phyloP scores from a whole-genome alignment of 2,888 invertebrate genomes.

The Ophion ellenae region DNA sequence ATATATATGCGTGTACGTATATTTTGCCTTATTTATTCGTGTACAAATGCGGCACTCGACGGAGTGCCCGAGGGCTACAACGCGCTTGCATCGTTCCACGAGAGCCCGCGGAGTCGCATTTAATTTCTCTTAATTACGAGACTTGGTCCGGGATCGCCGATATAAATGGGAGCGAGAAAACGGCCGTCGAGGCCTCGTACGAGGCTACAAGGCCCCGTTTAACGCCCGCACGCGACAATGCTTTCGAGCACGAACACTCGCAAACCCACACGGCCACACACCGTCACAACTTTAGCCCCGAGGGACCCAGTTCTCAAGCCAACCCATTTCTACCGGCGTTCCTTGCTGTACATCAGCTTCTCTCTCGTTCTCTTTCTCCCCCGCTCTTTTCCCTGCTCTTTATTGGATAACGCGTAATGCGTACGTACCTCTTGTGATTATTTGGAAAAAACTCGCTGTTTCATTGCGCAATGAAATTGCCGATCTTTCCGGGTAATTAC shows the following conservation, averaged over 20 bases:
- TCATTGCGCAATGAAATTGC: slow-evolving; percentile 8
- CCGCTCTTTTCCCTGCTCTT: not conserved
- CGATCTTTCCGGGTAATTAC: slow-evolving; percentile 20
- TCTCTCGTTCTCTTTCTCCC: slow-evolving; percentile 11
- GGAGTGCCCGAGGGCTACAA: slow-evolving; percentile 2
- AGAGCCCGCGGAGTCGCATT: slow-evolving; percentile 54
- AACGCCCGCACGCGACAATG: slow-evolving; percentile 64
- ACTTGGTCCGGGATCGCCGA: slow-evolving; percentile 56
- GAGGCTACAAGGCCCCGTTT: slow-evolving; percentile 53
- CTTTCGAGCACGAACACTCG: slow-evolving; percentile 7
- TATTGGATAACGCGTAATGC: not conserved
- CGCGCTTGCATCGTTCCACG: slow-evolving; percentile 17
- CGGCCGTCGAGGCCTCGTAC: slow-evolving; percentile 25
- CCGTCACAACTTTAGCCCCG: slow-evolving; percentile 32
- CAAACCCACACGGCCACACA: not conserved
- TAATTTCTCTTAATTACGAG: slow-evolving; percentile 64
- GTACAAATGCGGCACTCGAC: not conserved
- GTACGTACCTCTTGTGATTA: not conserved
- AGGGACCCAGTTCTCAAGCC: slow-evolving; percentile 47
- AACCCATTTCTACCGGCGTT: slow-evolving; percentile 18
- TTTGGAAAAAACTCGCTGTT: slow-evolving; percentile 22
- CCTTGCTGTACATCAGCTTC: not conserved
- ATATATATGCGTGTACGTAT: not conserved
- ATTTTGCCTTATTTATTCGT: not conserved
- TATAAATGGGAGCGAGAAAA: slow-evolving; percentile 60